These are phyloP conservation scores for Tenthredo mesomela DNA, from an alignment of 2,888 invertebrate species.

Conservation along the genomic window DNA sequence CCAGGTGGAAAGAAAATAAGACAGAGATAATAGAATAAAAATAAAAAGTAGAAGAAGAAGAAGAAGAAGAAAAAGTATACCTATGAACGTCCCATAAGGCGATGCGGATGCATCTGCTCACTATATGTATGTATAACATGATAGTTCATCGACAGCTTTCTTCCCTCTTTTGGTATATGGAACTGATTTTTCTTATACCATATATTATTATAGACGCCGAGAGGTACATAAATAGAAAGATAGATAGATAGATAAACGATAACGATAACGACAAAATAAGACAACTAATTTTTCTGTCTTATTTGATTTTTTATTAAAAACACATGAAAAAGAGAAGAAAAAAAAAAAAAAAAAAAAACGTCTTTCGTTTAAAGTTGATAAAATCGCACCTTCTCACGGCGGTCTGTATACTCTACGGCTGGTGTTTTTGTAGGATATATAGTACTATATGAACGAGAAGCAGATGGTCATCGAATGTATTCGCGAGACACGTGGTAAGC, in stretches of 20 bases:
- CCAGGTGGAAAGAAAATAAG: conserved; percentile 10
- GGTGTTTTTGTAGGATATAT: neutral
- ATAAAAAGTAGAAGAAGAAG: neutral
- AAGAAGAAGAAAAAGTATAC: neutral
- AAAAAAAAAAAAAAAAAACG: neutral
- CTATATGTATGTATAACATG: neutral
- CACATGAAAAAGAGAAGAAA: too few relatives aligned
- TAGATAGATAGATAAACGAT: neutral
- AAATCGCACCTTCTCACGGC: conserved; percentile 14
- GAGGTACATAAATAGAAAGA: neutral
- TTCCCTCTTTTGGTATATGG: neutral
- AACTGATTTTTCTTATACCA: neutral
- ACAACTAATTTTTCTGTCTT: neutral
- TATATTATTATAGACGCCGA: neutral
- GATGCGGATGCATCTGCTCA: conserved; percentile 40
- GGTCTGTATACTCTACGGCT: neutral
- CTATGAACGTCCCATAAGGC: neutral
- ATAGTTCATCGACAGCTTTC: neutral
- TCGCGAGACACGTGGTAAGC: conserved; percentile 10
- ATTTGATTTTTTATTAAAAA: neutral
- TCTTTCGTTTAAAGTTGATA: neutral
- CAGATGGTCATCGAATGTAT: neutral
- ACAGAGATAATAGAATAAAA: neutral
- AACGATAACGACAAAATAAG: neutral
- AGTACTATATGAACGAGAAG: neutral